Base-by-base conservation (phyloP, 2,888 invertebrate genomes). In the Patella caerulea region DNA sequence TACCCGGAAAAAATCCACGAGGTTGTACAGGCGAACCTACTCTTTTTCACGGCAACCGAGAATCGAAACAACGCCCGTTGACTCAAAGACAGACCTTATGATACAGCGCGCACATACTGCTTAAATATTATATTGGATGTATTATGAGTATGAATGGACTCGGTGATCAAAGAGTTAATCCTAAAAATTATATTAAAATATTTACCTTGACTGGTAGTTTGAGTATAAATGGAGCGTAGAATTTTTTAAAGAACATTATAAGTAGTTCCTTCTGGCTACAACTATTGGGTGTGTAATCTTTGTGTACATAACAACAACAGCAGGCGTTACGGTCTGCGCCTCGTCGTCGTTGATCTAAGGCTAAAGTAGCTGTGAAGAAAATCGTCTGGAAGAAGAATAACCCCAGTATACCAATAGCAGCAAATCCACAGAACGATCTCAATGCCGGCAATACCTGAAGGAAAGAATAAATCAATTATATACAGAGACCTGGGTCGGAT, bases 401-500 rank as follows among this genome's bases (percentile, higher is more conserved):
- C 85, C 95, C 94, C 76, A 95, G 93, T 1, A 96, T 95, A n/a
- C 95, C 95, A 3, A 94, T 92, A 4, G 95, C 95, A 14, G 96
- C 95, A 90, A 95, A 96, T 74, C 96, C 93, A 90, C 96, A 96
- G 90, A 96, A 96, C 0, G 96, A 96, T 89, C 95, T 94, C 71
- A 96, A 92, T 2, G 95, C 95, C 19, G 96, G 96, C 79, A 96
- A 92, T 86, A 96, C 94, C 95, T 95, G 83, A n/a, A 83, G 71
- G 45, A 15, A 24, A 69, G 53, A 0, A 55, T 12, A 77, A n/a
- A 65, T 14, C 45, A 59, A 17, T 9, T 54, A 9, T 52, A 53
- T 54, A 45, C 0, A 45, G 1, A 0, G 45, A 45, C 45, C 0
- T 1, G 34, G 19, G 9, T 45, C 45, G 7, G 45, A 45, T 45